Evolutionary conservation across 2,797 vertebrate species (phyloP), one percentile per base, ranked within the genome.

Genomic region (Poeciliopsis infans): DNA sequence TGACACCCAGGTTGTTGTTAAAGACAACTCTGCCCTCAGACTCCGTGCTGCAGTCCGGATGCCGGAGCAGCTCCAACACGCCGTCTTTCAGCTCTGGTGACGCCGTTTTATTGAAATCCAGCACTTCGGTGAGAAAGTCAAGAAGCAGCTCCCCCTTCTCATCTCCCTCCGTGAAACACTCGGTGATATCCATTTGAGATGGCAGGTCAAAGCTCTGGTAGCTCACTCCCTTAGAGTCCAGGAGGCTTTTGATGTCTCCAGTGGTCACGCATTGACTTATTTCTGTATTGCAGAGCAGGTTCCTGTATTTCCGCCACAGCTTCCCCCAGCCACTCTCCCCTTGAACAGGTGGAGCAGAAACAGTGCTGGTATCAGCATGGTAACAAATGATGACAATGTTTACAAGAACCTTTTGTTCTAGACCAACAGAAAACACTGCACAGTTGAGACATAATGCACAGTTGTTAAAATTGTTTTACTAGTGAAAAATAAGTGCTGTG

Each of bases 71-170:
- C 81, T 95, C 91, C 71, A 96, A 36, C 55, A 99, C 85, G 25
- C 96, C 95, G 1, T 25, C 86, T 87, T 92, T 98, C 25, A 99
- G 93, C 79, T 96, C 94, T 12, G 95, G 91, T 10, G 97, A 91
- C 43, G 97, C 97, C 1, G 89, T 96, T 82, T 93, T 94, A 77
- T 87, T 96, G 89, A 99, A 99, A 39, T 97, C 83, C 36, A 77
- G 77, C 18, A 96, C 96, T 93, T 97, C 96, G 0, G 97, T 98
- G 87, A 99, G 95, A 88, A 99, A 99, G 88, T 99, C 98, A 76
- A 97, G 94, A 88, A 99, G 89, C 55, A 98, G 89, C 72, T 97
- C 97, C 77, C 98, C 98, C 3, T 95, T 95, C 86, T 94, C 91
- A 77, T 96, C 94, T 0, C 97, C 97, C 53, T 97, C 94, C 5